Conservation (phyloP, 2,113 vertebrate genomes). For the Cervus canadensis region DNA sequence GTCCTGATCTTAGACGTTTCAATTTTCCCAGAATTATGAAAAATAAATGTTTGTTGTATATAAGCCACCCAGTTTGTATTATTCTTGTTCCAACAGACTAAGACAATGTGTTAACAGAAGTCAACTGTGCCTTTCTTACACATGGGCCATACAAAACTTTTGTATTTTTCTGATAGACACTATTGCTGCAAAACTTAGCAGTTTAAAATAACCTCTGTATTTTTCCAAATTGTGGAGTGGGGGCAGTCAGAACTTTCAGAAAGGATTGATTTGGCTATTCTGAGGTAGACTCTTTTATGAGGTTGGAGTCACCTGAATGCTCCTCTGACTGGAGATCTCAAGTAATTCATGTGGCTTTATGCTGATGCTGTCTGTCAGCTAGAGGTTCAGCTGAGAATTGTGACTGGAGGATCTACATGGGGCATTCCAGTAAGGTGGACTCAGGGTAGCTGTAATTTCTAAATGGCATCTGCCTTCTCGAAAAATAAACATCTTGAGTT, state of each 20-base stretch:
- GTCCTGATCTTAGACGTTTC: neutral
- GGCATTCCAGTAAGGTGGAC: neutral
- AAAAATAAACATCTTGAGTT: neutral
- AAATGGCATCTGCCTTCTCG: neutral
- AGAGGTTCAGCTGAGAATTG: neutral
- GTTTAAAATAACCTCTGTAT: neutral
- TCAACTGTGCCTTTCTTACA: neutral
- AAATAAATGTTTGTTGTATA: neutral
- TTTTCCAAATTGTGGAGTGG: neutral
- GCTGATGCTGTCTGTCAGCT: neutral
- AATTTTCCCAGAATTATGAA: neutral
- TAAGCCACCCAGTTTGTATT: neutral
- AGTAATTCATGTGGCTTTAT: neutral
- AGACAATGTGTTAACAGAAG: neutral
- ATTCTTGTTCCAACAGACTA: neutral
- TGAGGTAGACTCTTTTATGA: neutral
- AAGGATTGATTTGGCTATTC: neutral
- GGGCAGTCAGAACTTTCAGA: neutral
- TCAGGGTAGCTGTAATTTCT: neutral
- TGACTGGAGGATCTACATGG: neutral
- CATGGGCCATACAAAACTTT: neutral
- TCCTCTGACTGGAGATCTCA: neutral
- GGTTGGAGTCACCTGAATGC: neutral
- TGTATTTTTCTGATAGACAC: neutral
- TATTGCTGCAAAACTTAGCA: neutral